Percentiles rank a stretch among this genome's conserved stretches.
phyloP scores from a whole-genome alignment of 1,140 invertebrate genomes.

The Subanguina moxae region DNA sequence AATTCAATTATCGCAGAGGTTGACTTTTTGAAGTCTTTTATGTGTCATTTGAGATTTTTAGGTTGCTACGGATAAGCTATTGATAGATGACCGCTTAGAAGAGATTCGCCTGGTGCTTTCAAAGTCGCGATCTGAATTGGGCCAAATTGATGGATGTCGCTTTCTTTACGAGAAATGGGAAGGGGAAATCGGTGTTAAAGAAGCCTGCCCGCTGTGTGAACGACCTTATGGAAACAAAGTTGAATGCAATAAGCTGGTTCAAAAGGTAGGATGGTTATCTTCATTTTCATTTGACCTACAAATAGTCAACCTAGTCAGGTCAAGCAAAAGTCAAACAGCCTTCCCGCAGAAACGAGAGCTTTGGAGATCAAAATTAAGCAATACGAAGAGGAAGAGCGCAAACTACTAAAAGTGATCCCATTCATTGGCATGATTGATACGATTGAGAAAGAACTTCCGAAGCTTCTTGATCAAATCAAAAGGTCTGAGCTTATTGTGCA shows the following conservation, averaged over 20 bases:
- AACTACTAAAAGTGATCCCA: constrained; percentile 6
- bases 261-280: too few species aligned
- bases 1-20: background rate
- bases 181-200: constrained; percentile 10
- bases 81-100: constrained; percentile 9
- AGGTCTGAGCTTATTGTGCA: background rate
- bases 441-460: background rate
- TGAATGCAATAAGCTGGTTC: background rate
- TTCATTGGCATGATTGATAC: background rate
- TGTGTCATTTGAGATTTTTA: background rate
- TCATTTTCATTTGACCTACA: too few species aligned
- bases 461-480: constrained; percentile 1
- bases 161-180: constrained; percentile 30
- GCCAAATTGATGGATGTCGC: constrained; percentile 21
- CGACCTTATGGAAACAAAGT: background rate
- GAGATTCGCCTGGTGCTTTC: constrained; percentile 14
- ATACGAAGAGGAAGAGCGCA: constrained; percentile 10
- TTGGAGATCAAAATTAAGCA: background rate
- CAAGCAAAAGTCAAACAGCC: background rate
- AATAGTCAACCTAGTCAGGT: too few species aligned
- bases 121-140: constrained; percentile 18
- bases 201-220: constrained; percentile 34
- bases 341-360: constrained; percentile 2
- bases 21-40: background rate
- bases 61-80: constrained; percentile 11